Base-by-base conservation (phyloP, 2,797 vertebrate species). In the Myripristis jacobus region DNA sequence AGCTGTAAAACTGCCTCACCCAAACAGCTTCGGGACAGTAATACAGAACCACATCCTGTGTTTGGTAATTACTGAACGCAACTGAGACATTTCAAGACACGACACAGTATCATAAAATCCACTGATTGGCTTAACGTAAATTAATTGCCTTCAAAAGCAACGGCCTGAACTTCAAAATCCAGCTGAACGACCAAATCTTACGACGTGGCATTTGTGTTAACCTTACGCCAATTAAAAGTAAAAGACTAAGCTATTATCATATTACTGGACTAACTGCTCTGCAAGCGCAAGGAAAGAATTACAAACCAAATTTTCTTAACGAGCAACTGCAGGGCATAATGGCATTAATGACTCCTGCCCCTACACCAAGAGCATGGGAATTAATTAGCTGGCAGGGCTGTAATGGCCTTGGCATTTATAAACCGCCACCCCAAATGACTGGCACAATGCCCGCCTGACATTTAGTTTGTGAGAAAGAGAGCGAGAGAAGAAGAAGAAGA, bases 401-500 rank as follows among this genome's bases (percentile, higher is more conserved):
- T 84, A 87, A 87, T 78, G 76, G 87, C 72, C 77, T 67, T 86
- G 82, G 80, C 82, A 88, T 90, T 90, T 87, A 82, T 44, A 77
- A 84, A 75, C 68, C 9, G 3, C 61, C 29, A 18, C 48, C 61
- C 44, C 48, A 52, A 70, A 80, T 78, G 31, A 22, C 60, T 87
- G 84, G 78, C 79, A 57, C 15, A 0, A 27, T 43, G 73, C 71
- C 73, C 8, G 25, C 36, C 51, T 84, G 83, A 82, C 73, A 89
- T 82, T 80, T 70, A 69, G 66, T 29, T 63, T 50, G 55, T 47
- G 48, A 44, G 38, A 31, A 36, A 58, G 34, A 38, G 55, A 57
- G 55, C 38, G n/a, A n/a, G n/a, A n/a, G n/a, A n/a, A n/a, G n/a
- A 34, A 22, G 34, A 57, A 34, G 41, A 34, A 38, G 34, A 57